Evolutionary conservation across 2,888 invertebrate genomes (phyloP).

Genomic region (Pimpla rufipes): DNA sequence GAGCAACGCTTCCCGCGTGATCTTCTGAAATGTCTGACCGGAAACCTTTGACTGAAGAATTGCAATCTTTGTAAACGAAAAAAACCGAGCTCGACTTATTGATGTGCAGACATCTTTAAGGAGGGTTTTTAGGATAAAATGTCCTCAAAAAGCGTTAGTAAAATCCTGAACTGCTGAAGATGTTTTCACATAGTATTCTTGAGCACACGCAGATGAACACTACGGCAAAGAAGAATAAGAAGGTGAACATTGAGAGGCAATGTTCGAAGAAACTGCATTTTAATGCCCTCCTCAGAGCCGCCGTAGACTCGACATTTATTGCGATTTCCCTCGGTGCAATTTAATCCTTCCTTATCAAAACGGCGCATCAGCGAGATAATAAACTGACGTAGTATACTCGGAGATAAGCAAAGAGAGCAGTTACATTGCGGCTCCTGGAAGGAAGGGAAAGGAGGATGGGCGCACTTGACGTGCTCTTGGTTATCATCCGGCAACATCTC

Average conservation of each 20-base stretch:
- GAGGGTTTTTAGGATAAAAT: too few species aligned
- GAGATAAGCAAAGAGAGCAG: not conserved
- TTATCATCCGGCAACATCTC: not conserved
- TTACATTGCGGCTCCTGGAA: not conserved
- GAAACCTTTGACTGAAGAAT: not conserved
- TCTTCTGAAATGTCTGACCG: not conserved
- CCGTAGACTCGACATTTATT: constrained; percentile 4
- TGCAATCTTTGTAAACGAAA: not conserved
- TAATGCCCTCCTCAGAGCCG: not conserved
- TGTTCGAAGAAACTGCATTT: not conserved
- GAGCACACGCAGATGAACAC: too few species aligned
- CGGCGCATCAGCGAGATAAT: not conserved
- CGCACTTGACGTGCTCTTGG: not conserved
- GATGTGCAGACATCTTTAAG: too few species aligned
- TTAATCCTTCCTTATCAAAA: constrained; percentile 19
- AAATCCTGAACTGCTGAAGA: too few species aligned
- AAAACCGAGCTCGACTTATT: too few species aligned
- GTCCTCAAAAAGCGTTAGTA: too few species aligned
- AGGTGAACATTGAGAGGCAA: not conserved
- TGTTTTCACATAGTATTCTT: too few species aligned
- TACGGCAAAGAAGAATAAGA: too few species aligned
- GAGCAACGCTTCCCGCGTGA: not conserved
- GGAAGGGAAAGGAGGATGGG: not conserved
- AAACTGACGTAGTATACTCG: not conserved
- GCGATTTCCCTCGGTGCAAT: constrained; percentile 1